Conservation (phyloP, 2,797 vertebrate genomes). For the Eospalax fontanierii region DNA sequence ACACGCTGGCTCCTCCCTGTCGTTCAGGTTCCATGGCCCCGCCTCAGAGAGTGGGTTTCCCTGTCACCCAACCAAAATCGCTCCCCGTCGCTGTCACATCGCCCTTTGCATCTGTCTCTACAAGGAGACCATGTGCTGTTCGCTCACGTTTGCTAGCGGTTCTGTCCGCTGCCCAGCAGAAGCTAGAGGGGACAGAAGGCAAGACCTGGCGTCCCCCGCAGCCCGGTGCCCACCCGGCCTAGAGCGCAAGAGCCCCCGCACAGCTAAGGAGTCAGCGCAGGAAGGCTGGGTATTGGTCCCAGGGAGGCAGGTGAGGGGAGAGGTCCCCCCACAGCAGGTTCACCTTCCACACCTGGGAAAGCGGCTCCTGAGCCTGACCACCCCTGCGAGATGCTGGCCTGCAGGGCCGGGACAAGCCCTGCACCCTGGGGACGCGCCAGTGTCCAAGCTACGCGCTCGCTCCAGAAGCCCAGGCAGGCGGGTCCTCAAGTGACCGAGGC, state of each 20-base stretch:
- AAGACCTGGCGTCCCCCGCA: neutral
- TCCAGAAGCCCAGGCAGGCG: neutral
- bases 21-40: slow-evolving; percentile 5
- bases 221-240: neutral
- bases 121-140: accelerated
- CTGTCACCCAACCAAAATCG: neutral
- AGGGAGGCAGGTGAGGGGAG: too few relatives aligned
- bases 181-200: neutral
- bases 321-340: accelerated
- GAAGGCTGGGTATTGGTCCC: too few relatives aligned
- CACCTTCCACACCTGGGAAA: neutral
- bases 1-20: neutral
- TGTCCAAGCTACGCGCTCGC: neutral
- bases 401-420: neutral
- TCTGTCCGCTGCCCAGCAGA: neutral
- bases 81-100: neutral
- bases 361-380: accelerated
- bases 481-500: neutral
- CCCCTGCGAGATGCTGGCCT: neutral
- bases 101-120: neutral
- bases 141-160: neutral
- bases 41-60: neutral
- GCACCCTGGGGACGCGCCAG: too few relatives aligned
- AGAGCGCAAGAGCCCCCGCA: neutral
- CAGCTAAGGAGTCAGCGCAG: neutral